Percentiles rank a stretch among this genome's conserved stretches.
Conservation (phyloP, 2,888 invertebrate species). For the Selenia dentaria region DNA sequence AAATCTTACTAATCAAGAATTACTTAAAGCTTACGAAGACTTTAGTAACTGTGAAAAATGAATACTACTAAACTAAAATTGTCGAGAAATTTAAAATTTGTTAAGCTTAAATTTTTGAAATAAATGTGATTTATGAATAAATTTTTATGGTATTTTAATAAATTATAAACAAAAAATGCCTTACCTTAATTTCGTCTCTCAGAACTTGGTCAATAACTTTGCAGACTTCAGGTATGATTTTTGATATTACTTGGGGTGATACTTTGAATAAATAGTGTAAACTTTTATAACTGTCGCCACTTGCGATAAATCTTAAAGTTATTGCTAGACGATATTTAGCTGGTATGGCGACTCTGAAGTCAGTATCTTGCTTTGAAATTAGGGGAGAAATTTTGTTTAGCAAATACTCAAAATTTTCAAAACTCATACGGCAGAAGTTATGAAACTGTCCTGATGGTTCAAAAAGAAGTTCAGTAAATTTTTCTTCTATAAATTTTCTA, state of each 20-base stretch:
- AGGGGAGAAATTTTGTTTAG: slow-evolving; percentile 40
- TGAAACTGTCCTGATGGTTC: too few relatives aligned
- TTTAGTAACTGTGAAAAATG: too few relatives aligned
- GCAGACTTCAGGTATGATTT: slow-evolving; percentile 42
- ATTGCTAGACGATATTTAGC: slow-evolving; percentile 41
- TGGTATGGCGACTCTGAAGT: slow-evolving; percentile 32
- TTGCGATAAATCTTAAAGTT: slow-evolving; percentile 41
- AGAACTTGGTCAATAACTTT: slow-evolving; percentile 40
- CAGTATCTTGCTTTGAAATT: slow-evolving; percentile 43
- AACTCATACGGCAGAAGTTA: slow-evolving; percentile 39
- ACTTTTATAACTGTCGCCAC: slow-evolving; percentile 36
- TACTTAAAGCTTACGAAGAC: too few relatives aligned
- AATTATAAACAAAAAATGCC: too few relatives aligned
- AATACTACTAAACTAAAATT: too few relatives aligned
- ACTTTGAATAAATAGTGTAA: slow-evolving; percentile 41
- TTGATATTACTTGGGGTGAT: slow-evolving; percentile 38
- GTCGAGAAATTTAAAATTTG: too few relatives aligned
- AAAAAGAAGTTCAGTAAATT: too few relatives aligned
- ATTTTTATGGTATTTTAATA: too few relatives aligned
- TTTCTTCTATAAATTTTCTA: too few relatives aligned
- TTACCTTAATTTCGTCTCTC: slow-evolving; percentile 40
- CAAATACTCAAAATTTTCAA: slow-evolving; percentile 42
- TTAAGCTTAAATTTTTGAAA: slow-evolving; percentile 3
- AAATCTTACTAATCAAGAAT: too few relatives aligned
- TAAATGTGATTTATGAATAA: too few relatives aligned